phyloP scores from a whole-genome alignment of 2,797 vertebrate genomes.

The Poeciliopsis paucimaculata region DNA sequence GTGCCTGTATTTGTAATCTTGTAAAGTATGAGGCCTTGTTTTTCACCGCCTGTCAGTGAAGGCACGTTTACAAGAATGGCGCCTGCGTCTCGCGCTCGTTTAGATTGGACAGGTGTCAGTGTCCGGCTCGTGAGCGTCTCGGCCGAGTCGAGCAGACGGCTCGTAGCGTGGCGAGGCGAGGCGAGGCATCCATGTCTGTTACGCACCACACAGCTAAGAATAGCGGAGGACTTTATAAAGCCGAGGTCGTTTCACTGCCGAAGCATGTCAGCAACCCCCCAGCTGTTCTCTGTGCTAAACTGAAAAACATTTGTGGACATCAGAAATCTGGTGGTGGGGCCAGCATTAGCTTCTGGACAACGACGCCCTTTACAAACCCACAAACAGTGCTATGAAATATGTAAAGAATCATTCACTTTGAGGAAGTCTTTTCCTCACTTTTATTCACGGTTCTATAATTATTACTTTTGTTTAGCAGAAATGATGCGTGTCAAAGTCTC shows the following conservation, averaged over 20 bases:
- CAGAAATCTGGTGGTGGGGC: slow-evolving; percentile 46
- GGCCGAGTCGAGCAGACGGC: slow-evolving; percentile 30
- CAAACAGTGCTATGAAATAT: too few species aligned
- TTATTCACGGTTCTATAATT: too few species aligned
- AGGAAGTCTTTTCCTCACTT: too few species aligned
- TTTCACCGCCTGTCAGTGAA: slow-evolving; percentile 33
- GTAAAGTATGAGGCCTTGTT: slow-evolving; percentile 33
- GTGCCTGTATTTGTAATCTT: slow-evolving; percentile 36
- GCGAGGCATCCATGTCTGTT: slow-evolving; percentile 3
- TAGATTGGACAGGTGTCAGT: slow-evolving; percentile 58
- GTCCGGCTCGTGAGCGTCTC: slow-evolving; percentile 46
- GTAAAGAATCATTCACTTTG: too few species aligned
- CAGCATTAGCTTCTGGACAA: background rate
- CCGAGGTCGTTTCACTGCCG: slow-evolving; percentile 36
- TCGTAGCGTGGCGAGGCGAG: slow-evolving; percentile 3
- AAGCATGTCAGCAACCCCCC: slow-evolving; percentile 54
- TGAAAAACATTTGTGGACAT: slow-evolving; percentile 55
- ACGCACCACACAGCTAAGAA: slow-evolving; percentile 46
- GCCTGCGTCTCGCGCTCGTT: slow-evolving; percentile 40
- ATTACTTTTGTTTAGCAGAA: too few species aligned
- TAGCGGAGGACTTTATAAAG: slow-evolving; percentile 39
- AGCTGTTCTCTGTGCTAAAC: slow-evolving; percentile 56
- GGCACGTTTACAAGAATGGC: slow-evolving; percentile 43
- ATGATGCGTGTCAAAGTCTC: too few species aligned
- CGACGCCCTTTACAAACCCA: too few species aligned